phyloP scores from a whole-genome alignment of 2,888 invertebrate genomes.

The Minunthozetes semirufus region DNA sequence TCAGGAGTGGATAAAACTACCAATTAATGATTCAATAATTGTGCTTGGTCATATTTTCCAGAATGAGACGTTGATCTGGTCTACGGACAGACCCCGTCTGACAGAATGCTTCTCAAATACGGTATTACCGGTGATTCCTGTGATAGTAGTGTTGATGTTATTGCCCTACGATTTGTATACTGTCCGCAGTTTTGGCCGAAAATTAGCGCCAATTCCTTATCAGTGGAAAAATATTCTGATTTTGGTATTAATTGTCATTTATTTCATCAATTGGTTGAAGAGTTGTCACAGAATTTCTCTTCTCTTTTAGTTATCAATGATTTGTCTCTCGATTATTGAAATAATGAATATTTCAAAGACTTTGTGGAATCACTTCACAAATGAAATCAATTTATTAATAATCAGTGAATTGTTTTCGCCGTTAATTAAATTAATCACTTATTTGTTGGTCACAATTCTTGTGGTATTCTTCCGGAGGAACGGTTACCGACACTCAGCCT shows the following conservation, averaged over 20 bases:
- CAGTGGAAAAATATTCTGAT: constrained; percentile 1
- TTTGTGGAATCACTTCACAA: not conserved
- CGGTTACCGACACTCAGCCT: not conserved
- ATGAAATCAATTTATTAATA: constrained; percentile 11
- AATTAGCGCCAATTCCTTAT: constrained; percentile 21
- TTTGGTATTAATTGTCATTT: not conserved
- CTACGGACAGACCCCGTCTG: not conserved
- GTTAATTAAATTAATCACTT: not conserved
- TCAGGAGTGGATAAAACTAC: no score
- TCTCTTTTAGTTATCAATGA: not conserved
- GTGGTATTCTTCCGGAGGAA: not conserved
- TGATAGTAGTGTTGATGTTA: not conserved
- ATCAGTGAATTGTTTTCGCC: not conserved
- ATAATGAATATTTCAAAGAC: not conserved
- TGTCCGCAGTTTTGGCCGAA: not conserved
- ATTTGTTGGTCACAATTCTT: not conserved
- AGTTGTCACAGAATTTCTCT: no score
- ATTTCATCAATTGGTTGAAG: not conserved
- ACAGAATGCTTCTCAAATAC: not conserved
- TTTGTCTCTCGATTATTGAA: not conserved
- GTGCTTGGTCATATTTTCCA: no score
- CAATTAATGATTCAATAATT: no score
- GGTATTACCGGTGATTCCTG: not conserved
- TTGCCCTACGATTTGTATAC: constrained; percentile 3
- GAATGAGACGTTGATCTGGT: not conserved